These are phyloP conservation scores for Hermaeophaga mercurialis DNA, from an alignment of 2,888 invertebrate species.

Conservation along the genomic window DNA sequence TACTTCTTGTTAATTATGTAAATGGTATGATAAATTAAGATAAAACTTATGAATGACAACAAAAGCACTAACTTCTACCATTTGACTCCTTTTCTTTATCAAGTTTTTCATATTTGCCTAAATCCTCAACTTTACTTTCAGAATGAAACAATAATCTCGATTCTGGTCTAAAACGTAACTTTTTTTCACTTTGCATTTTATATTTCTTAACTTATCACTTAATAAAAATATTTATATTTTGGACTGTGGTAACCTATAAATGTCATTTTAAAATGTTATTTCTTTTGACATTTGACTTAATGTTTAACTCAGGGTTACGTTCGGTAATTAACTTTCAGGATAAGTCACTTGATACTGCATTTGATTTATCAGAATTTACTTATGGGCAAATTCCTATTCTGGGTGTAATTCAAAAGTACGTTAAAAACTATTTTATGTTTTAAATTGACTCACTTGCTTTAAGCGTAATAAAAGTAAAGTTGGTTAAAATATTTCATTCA, in stretches of 20 bases:
- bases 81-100: conserved; percentile 33
- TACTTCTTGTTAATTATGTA: too few species aligned
- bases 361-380: too few species aligned
- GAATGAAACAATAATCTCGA: conserved; percentile 54
- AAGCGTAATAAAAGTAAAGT: too few species aligned
- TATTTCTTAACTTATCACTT: neutral
- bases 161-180: conserved; percentile 59
- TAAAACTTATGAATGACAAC: neutral
- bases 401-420: too few species aligned
- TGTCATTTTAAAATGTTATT: neutral
- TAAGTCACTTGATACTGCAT: too few species aligned
- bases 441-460: too few species aligned
- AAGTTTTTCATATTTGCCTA: conserved; percentile 45
- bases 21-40: neutral
- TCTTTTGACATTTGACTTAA: neutral
- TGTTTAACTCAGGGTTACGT: too few species aligned
- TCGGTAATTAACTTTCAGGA: too few species aligned
- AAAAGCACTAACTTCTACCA: conserved; percentile 10
- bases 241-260: conserved; percentile 14
- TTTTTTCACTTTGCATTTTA: conserved; percentile 50
- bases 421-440: too few species aligned
- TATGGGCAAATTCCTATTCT: too few species aligned
- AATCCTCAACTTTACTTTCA: conserved; percentile 55
- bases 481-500: too few species aligned
- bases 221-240: conserved; percentile 21